Evolutionary conservation across 2,797 vertebrate species (phyloP).

Genomic region (Amblyraja radiata): DNA sequence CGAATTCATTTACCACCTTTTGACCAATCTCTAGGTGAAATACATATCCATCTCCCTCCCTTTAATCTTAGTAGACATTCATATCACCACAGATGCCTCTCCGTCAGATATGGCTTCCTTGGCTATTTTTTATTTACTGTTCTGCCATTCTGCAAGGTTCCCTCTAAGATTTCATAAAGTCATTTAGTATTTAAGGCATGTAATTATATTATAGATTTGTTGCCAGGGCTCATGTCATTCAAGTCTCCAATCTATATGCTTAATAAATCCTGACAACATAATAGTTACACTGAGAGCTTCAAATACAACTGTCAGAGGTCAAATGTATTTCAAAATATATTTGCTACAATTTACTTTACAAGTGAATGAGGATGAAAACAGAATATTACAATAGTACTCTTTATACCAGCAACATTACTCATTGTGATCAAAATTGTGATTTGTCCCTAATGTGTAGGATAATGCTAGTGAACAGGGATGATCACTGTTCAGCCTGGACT

Average conservation of each 20-base stretch:
- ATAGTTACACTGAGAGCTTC: background rate
- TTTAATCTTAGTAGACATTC: background rate
- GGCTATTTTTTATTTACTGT: background rate
- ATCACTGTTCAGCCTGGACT: too few species aligned
- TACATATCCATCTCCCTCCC: background rate
- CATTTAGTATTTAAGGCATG: background rate
- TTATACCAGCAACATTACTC: background rate
- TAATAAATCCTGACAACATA: background rate
- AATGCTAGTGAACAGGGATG: too few species aligned
- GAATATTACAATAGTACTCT: constrained; percentile 3
- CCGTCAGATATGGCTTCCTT: background rate
- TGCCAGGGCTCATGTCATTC: background rate
- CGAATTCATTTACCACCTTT: background rate
- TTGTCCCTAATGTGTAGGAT: too few species aligned
- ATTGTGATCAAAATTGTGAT: background rate
- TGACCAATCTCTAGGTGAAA: background rate
- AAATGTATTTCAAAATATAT: background rate
- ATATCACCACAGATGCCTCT: background rate
- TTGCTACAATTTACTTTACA: background rate
- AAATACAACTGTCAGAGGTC: background rate
- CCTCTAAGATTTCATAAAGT: background rate
- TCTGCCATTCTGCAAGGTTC: background rate
- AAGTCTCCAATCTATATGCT: background rate
- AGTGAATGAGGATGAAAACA: background rate
- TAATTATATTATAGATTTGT: background rate